These are phyloP conservation scores for Drosophila meridiana DNA, from an alignment of 2,888 invertebrate species.

Conservation along the genomic window DNA sequence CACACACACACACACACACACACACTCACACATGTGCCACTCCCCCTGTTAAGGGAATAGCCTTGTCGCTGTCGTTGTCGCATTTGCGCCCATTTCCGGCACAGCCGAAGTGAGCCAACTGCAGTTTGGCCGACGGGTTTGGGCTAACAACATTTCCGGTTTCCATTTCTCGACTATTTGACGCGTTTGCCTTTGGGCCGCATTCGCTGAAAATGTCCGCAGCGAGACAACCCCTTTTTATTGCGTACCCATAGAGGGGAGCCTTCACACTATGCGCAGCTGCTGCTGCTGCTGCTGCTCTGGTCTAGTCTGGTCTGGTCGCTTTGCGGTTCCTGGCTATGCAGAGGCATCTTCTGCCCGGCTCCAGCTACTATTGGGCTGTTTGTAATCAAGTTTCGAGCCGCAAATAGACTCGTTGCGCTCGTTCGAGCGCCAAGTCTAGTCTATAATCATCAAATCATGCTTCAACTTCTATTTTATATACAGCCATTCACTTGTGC, in stretches of 20 bases:
- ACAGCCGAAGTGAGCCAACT: slow-evolving; percentile 10
- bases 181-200: slow-evolving; percentile 55
- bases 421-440: slow-evolving; percentile 76
- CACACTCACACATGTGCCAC: slow-evolving; percentile 1
- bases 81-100: slow-evolving; percentile 74
- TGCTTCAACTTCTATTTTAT: slow-evolving; percentile 51
- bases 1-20: slow-evolving; percentile 2
- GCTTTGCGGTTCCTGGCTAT: slow-evolving; percentile 64
- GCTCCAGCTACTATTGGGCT: slow-evolving; percentile 20
- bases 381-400: slow-evolving; percentile 71
- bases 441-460: slow-evolving; percentile 79
- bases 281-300: not conserved
- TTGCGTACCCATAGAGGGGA: not conserved
- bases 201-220: slow-evolving; percentile 63
- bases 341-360: slow-evolving; percentile 36
- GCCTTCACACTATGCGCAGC: slow-evolving; percentile 47
- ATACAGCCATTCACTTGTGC: slow-evolving; percentile 22
- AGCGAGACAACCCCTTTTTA: slow-evolving; percentile 44
- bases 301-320: slow-evolving; percentile 38
- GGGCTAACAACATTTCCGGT: slow-evolving; percentile 74
- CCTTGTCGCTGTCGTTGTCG: slow-evolving; percentile 53
- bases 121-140: slow-evolving; percentile 11
- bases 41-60: not conserved
- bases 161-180: slow-evolving; percentile 72
- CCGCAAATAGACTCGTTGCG: slow-evolving; percentile 76